Conservation (phyloP, 2,888 invertebrate genomes). For the Punctoribates punctum region DNA sequence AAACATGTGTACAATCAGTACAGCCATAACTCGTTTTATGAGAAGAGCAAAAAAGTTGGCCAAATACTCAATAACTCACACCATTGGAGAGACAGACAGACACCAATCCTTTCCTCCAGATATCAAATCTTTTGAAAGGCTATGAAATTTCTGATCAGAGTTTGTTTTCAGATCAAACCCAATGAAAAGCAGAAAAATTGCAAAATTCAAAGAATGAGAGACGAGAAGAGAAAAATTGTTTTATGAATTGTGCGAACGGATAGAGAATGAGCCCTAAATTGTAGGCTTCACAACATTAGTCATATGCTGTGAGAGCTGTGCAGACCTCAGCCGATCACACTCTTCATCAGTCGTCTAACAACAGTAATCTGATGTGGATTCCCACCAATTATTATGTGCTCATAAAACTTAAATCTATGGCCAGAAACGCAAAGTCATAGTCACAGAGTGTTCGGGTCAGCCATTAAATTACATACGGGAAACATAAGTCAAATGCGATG, state of each 20-base stretch:
- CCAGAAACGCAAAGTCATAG: conserved; percentile 16
- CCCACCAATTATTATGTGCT: conserved; percentile 27
- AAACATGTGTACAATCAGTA: neutral
- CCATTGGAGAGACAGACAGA: neutral
- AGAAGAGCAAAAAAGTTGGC: neutral
- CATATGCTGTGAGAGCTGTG: neutral
- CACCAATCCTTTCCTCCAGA: no score
- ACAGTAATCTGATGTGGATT: conserved; percentile 26
- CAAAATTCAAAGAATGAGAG: neutral
- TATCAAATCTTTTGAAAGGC: neutral
- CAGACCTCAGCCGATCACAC: neutral
- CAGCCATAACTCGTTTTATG: conserved; percentile 5
- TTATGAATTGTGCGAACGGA: neutral
- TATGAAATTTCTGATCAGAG: neutral
- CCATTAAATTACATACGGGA: conserved; percentile 32
- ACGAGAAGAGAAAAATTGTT: neutral
- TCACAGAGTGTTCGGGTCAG: neutral
- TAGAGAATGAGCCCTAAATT: neutral
- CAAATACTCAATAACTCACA: conserved; percentile 9
- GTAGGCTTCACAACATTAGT: neutral
- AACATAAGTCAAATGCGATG: neutral
- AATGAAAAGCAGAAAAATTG: neutral
- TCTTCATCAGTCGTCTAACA: conserved; percentile 29
- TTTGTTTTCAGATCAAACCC: neutral
- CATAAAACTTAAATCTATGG: conserved; percentile 24